Conservation (phyloP, 1,140 invertebrate genomes). For the Leptonema lineaticorne region DNA sequence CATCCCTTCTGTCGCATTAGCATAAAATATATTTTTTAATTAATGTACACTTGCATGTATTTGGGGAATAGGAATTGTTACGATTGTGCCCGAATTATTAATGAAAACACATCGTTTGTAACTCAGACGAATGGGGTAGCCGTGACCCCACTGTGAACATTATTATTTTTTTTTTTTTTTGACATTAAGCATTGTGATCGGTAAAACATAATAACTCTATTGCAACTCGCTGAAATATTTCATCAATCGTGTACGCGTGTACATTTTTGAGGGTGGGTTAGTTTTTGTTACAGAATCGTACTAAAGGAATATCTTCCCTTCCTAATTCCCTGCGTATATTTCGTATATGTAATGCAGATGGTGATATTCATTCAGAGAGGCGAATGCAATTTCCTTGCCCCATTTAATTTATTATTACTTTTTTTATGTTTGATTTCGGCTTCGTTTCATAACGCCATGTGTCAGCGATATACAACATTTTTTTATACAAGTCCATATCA, state of each 20-base stretch:
- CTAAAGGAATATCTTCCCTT: conserved; percentile 4
- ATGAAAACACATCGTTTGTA: conserved; percentile 33
- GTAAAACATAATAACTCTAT: conserved; percentile 42
- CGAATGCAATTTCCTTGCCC: conserved; percentile 42
- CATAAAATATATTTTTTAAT: conserved; percentile 3
- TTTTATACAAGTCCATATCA: no score
- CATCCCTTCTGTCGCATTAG: neutral
- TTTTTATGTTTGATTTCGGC: conserved; percentile 13
- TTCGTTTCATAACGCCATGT: neutral
- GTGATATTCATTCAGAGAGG: conserved; percentile 40
- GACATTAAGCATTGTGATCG: conserved; percentile 38
- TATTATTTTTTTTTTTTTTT: neutral
- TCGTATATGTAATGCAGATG: conserved; percentile 40
- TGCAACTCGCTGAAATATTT: conserved; percentile 39
- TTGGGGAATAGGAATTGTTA: neutral
- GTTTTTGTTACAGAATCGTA: no score
- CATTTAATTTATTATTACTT: conserved; percentile 41
- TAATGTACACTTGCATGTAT: neutral
- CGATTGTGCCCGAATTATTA: conserved; percentile 9
- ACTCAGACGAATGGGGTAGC: neutral
- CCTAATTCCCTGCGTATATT: conserved; percentile 27
- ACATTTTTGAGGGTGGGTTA: neutral
- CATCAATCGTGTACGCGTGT: conserved; percentile 35
- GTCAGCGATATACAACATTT: conserved; percentile 13
- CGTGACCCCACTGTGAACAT: neutral